Percentiles rank a stretch among this genome's conserved stretches.
Evolutionary conservation across 2,113 vertebrate species (phyloP).

Genomic region (Charina bottae): DNA sequence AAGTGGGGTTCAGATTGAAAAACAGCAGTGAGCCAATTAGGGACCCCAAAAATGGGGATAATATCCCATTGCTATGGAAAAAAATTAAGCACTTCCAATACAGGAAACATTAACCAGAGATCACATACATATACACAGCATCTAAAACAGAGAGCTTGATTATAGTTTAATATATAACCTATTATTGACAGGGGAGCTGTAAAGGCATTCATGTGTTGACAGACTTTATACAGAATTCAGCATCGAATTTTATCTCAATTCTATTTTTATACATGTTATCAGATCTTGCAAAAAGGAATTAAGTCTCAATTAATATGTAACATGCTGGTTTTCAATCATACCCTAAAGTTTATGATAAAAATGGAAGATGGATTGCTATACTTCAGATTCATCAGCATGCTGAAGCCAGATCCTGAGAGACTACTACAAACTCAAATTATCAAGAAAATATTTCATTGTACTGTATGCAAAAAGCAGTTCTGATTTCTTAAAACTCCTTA

Average conservation of each 20-base stretch:
- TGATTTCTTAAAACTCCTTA: neutral
- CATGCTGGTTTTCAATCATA: neutral
- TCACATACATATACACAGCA: neutral
- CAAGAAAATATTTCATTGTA: neutral
- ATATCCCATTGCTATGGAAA: neutral
- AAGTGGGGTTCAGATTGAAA: neutral
- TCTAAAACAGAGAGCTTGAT: conserved; percentile 13
- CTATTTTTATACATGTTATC: conserved; percentile 12
- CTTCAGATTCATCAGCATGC: neutral
- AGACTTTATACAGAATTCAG: neutral
- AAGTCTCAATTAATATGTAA: conserved; percentile 15
- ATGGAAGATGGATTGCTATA: neutral
- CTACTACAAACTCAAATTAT: neutral
- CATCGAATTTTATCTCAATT: neutral
- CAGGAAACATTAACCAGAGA: neutral
- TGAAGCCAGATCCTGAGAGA: neutral
- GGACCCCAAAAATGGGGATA: neutral
- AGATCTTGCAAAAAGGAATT: neutral
- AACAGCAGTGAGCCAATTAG: neutral
- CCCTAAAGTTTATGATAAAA: neutral
- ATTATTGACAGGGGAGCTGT: conserved; percentile 4
- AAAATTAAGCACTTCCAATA: neutral
- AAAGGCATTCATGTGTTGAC: conserved; percentile 12
- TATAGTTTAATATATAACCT: conserved; percentile 20
- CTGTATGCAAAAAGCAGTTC: neutral